Evolutionary conservation across 2,113 vertebrate genomes (phyloP).

Genomic region (Pterocles burchelli): DNA sequence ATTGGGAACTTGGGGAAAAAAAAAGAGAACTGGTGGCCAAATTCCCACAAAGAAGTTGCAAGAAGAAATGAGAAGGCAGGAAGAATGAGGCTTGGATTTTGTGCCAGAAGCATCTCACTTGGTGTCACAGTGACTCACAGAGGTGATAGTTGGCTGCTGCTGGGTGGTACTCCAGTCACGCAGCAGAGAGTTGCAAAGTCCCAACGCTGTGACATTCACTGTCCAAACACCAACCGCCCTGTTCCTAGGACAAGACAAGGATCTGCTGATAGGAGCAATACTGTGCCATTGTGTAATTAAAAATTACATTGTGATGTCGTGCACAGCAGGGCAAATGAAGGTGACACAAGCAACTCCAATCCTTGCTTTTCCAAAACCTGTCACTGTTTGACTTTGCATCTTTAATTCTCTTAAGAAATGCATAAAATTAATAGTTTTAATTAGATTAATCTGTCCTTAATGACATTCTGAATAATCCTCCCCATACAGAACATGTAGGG

Average conservation of each 20-base stretch:
- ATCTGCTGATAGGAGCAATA: neutral
- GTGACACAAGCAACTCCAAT: neutral
- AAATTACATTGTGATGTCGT: fast-evolving
- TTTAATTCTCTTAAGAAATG: neutral
- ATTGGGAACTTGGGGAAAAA: neutral
- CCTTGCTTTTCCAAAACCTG: neutral
- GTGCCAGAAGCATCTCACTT: neutral
- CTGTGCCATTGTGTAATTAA: neutral
- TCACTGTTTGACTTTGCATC: neutral
- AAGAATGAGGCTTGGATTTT: neutral
- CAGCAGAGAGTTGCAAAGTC: neutral
- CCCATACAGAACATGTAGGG: fast-evolving
- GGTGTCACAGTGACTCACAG: neutral
- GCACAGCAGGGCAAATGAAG: neutral
- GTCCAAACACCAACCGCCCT: fast-evolving
- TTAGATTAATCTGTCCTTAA: neutral
- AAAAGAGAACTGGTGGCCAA: neutral
- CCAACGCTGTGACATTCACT: neutral
- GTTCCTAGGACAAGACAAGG: neutral
- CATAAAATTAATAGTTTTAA: neutral
- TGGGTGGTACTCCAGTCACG: fast-evolving
- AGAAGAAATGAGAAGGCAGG: neutral
- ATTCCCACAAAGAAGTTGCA: neutral
- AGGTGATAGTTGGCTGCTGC: neutral
- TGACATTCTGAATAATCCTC: neutral